Evolutionary conservation across 2,888 invertebrate genomes (phyloP).

Genomic region (Acrobasis consociella): DNA sequence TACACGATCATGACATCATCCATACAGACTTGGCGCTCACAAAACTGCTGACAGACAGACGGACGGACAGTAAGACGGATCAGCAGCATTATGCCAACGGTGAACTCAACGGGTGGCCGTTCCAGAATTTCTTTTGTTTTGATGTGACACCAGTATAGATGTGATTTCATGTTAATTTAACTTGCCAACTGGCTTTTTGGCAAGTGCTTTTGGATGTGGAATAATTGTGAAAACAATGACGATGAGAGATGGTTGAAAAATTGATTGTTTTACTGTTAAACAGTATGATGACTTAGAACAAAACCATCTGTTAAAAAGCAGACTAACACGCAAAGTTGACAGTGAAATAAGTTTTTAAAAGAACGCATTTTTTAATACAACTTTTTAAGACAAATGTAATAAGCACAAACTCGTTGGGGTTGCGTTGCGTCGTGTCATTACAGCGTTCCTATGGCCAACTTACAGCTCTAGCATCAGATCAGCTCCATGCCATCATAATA

Average conservation of each 20-base stretch:
- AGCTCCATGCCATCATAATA: too few relatives aligned
- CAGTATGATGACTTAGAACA: too few relatives aligned
- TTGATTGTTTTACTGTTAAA: background rate
- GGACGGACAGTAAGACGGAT: slow-evolving; percentile 6
- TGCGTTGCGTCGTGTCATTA: too few relatives aligned
- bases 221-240: slow-evolving; percentile 12
- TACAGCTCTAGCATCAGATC: too few relatives aligned
- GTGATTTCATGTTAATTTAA: slow-evolving; percentile 20
- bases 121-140: slow-evolving; percentile 9
- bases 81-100: slow-evolving; percentile 1
- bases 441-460: too few relatives aligned
- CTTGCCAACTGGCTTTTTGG: slow-evolving; percentile 19
- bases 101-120: background rate
- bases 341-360: too few relatives aligned
- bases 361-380: too few relatives aligned
- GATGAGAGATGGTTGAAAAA: background rate
- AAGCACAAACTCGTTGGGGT: too few relatives aligned
- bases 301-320: too few relatives aligned
- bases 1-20: slow-evolving; percentile 12
- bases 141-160: slow-evolving; percentile 5
- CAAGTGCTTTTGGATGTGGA: slow-evolving; percentile 10
- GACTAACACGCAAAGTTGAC: too few relatives aligned
- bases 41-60: slow-evolving; percentile 13
- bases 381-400: too few relatives aligned
- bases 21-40: slow-evolving; percentile 9